Percentiles rank a stretch among this genome's conserved stretches.
Conservation (phyloP, 2,797 vertebrate species). For the Rhinella marina region DNA sequence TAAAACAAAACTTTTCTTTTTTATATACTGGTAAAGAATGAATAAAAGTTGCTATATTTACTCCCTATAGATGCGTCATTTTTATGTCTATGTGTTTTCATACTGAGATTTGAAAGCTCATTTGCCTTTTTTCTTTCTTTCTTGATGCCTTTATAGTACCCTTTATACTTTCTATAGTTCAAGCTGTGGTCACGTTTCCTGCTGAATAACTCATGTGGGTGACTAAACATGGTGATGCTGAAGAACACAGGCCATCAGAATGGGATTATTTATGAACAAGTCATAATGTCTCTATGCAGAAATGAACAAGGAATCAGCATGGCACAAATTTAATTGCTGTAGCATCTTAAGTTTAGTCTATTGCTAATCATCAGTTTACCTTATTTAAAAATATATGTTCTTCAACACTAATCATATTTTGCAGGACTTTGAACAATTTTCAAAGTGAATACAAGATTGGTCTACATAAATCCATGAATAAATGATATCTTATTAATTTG, state of each 20-base stretch:
- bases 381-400: constrained; percentile 66
- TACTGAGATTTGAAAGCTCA: constrained; percentile 4
- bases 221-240: constrained; percentile 24
- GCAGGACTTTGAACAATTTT: constrained; percentile 75
- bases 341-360: constrained; percentile 33
- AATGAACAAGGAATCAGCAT: constrained; percentile 49
- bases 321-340: constrained; percentile 50
- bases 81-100: neutral
- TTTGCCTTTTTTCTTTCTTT: constrained; percentile 5
- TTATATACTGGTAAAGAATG: neutral
- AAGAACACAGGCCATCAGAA: neutral
- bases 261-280: constrained; percentile 53
- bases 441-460: constrained; percentile 84
- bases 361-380: constrained; percentile 60
- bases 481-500: constrained; percentile 77
- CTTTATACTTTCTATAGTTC: constrained; percentile 32
- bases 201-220: constrained; percentile 46
- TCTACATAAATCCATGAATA: constrained; percentile 79
- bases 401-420: constrained; percentile 77
- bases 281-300: constrained; percentile 35
- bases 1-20: neutral
- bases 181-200: constrained; percentile 28
- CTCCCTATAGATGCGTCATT: neutral
- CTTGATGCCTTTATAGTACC: neutral
- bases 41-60: neutral